Conservation (phyloP, 2,113 vertebrate genomes). For the Cochlearius cochlearius region DNA sequence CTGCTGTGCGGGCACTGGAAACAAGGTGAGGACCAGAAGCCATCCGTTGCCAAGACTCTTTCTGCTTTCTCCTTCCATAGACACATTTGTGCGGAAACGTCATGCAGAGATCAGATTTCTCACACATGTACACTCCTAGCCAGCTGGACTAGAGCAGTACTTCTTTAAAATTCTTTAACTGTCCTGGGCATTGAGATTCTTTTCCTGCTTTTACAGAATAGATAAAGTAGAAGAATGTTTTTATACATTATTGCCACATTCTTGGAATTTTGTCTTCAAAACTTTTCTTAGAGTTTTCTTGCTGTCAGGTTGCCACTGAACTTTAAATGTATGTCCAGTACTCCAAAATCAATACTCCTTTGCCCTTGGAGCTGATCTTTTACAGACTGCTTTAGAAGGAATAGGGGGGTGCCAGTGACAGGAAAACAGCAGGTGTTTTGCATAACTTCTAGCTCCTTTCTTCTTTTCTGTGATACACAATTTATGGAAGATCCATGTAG, state of each 20-base stretch:
- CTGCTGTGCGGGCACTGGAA: slow-evolving; percentile 97
- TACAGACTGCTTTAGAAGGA: not conserved
- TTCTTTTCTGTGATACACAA: not conserved
- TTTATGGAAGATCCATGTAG: not conserved
- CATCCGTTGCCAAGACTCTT: not conserved
- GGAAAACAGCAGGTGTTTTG: not conserved
- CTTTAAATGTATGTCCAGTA: not conserved
- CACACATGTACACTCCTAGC: not conserved
- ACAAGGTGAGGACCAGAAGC: slow-evolving; percentile 83
- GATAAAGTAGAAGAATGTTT: not conserved
- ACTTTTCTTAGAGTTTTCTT: not conserved
- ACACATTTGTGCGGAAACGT: not conserved
- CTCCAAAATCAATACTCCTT: not conserved
- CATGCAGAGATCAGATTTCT: not conserved
- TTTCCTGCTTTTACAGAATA: not conserved
- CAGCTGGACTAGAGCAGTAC: not conserved
- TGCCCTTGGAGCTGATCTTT: not conserved
- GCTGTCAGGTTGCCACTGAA: not conserved
- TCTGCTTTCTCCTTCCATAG: not conserved
- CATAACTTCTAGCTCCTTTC: not conserved
- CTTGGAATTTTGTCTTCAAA: slow-evolving; percentile 1
- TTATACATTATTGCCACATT: not conserved
- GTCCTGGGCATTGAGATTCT: not conserved
- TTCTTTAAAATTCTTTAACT: not conserved
- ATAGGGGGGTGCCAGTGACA: not conserved